phyloP scores from a whole-genome alignment of 2,113 vertebrate species.

The Pandion haliaetus region DNA sequence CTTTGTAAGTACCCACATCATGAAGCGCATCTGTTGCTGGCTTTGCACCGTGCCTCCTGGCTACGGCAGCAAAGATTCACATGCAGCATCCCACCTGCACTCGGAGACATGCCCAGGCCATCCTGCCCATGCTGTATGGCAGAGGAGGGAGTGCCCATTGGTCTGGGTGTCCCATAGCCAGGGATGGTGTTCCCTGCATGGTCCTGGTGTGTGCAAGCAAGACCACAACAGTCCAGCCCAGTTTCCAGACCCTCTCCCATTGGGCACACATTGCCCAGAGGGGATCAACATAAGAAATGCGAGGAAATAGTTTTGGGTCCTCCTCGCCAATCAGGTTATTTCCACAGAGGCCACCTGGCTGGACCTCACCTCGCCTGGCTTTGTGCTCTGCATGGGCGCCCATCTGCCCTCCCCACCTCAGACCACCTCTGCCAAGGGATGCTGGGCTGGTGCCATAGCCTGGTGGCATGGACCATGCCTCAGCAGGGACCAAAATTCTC shows the following conservation, averaged over 20 bases:
- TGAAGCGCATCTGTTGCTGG: neutral
- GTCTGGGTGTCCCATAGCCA: fast-evolving
- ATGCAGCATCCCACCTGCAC: neutral
- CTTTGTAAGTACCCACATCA: slow-evolving; percentile 87
- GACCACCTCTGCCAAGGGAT: neutral
- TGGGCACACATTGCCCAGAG: fast-evolving
- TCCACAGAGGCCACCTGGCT: neutral
- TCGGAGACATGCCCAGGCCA: fast-evolving
- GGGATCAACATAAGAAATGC: neutral
- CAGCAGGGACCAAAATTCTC: neutral
- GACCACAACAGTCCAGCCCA: neutral
- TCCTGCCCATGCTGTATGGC: neutral
- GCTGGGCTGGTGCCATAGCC: neutral
- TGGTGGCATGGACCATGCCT: neutral
- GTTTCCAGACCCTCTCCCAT: neutral
- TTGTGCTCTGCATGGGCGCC: neutral
- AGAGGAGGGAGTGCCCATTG: neutral
- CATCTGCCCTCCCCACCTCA: neutral
- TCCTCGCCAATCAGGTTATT: neutral
- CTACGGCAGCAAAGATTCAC: neutral
- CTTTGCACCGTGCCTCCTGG: neutral
- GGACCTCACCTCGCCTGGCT: neutral
- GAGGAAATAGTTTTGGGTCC: neutral
- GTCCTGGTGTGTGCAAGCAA: neutral
- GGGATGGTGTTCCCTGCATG: neutral